These are phyloP conservation scores for Sarcophaga bullata DNA, from an alignment of 1,140 invertebrate genomes.

Conservation along the genomic window DNA sequence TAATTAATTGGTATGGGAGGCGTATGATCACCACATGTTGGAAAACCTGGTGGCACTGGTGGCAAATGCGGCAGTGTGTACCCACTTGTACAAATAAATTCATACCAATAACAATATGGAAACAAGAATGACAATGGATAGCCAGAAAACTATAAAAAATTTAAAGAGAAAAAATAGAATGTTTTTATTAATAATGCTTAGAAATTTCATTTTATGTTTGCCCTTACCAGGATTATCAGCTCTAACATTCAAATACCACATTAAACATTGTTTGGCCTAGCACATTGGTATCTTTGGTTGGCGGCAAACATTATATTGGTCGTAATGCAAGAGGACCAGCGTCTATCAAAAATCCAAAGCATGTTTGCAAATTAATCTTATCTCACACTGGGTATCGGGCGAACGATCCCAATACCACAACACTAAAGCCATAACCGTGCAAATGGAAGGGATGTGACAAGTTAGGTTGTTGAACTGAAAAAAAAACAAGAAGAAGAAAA, in stretches of 20 bases:
- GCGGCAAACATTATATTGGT: slow-evolving; percentile 86
- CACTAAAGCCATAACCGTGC: slow-evolving; percentile 88
- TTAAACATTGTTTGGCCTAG: slow-evolving; percentile 95
- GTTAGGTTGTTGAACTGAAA: slow-evolving; percentile 84
- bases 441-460: slow-evolving; percentile 92
- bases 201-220: background rate
- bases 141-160: slow-evolving; percentile 72
- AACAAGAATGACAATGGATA: slow-evolving; percentile 88
- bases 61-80: slow-evolving; percentile 82
- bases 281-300: slow-evolving; percentile 91
- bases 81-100: slow-evolving; percentile 85
- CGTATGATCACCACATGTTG: slow-evolving; percentile 82
- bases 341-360: slow-evolving; percentile 84
- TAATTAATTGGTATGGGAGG: slow-evolving; percentile 76
- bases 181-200: background rate
- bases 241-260: slow-evolving; percentile 87
- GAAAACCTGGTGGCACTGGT: slow-evolving; percentile 83
- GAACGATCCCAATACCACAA: slow-evolving; percentile 88
- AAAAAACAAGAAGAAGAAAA: background rate
- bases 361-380: slow-evolving; percentile 89
- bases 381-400: slow-evolving; percentile 83
- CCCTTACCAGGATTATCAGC: slow-evolving; percentile 83
- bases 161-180: background rate
- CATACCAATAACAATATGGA: slow-evolving; percentile 90
- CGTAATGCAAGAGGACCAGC: slow-evolving; percentile 83